phyloP scores from a whole-genome alignment of 2,113 vertebrate species.

The Marmota monax region DNA sequence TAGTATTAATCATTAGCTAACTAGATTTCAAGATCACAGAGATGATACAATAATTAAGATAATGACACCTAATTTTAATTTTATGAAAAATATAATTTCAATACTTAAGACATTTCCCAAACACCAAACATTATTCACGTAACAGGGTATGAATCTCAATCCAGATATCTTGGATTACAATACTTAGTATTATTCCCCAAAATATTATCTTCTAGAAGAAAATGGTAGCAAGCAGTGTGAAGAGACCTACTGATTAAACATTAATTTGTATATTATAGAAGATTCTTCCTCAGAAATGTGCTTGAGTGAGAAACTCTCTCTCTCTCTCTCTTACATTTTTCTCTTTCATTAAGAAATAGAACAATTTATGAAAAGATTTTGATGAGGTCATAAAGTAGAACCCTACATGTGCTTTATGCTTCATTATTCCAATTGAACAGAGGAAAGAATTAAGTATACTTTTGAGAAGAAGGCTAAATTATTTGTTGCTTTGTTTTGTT shows the following conservation, averaged over 20 bases:
- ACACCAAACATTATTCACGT: background rate
- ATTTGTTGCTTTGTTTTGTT: too few species aligned
- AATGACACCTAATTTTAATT: background rate
- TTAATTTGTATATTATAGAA: background rate
- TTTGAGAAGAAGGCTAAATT: too few species aligned
- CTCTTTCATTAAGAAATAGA: background rate
- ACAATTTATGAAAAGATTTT: background rate
- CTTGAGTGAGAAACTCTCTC: background rate
- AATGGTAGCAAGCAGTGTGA: background rate
- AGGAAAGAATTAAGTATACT: background rate
- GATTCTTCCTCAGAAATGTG: background rate
- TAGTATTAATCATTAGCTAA: background rate
- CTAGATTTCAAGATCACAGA: background rate
- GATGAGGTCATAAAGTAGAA: background rate
- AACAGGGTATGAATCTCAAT: background rate
- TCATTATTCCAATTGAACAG: background rate
- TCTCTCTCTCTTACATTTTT: too few species aligned
- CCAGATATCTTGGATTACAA: background rate
- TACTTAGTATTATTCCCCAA: background rate
- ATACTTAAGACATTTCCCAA: background rate
- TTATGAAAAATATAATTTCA: constrained; percentile 1
- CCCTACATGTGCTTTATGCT: background rate
- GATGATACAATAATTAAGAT: background rate
- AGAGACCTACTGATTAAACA: background rate
- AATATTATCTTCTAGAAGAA: background rate